Percentiles rank a stretch among this genome's conserved stretches.
These are phyloP conservation scores for Drosophila subobscura DNA, from an alignment of 1,140 invertebrate species.

Conservation along the genomic window DNA sequence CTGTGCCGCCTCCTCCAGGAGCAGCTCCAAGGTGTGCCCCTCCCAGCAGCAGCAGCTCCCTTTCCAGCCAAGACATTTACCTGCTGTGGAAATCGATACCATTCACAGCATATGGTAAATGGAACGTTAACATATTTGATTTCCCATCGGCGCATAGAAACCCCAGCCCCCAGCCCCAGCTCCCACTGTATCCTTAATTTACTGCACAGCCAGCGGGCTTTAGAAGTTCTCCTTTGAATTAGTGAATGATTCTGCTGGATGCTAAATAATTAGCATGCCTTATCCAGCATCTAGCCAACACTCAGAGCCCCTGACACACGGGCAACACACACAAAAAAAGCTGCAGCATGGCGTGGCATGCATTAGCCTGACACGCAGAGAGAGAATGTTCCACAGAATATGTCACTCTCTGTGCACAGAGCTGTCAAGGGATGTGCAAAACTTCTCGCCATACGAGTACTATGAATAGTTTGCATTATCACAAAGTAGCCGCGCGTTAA, in stretches of 20 bases:
- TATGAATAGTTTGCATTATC: conserved; percentile 33
- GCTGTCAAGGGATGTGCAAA: conserved; percentile 4
- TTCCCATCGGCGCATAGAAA: too few species aligned
- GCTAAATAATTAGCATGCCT: conserved; percentile 48
- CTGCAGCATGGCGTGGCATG: conserved; percentile 26
- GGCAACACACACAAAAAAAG: too few species aligned
- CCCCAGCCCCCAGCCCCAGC: too few species aligned
- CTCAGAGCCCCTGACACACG: conserved; percentile 48
- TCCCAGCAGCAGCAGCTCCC: too few species aligned
- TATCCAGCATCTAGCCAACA: conserved; percentile 63
- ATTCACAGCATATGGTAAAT: conserved; percentile 13
- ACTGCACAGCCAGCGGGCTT: too few species aligned
- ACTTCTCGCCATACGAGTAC: conserved; percentile 6
- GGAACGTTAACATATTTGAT: too few species aligned
- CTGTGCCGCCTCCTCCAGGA: neutral
- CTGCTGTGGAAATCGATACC: conserved; percentile 39
- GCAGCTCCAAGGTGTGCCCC: too few species aligned
- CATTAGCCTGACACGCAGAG: conserved; percentile 12
- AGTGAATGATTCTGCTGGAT: conserved; percentile 25
- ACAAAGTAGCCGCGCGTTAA: conserved; percentile 59
- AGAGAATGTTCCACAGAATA: neutral
- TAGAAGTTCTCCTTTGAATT: neutral
- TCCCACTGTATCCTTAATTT: too few species aligned
- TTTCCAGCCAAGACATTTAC: neutral
- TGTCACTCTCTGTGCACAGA: conserved; percentile 6